Evolutionary conservation across 1,140 invertebrate genomes (phyloP).

Genomic region (Gerris buenoi): DNA sequence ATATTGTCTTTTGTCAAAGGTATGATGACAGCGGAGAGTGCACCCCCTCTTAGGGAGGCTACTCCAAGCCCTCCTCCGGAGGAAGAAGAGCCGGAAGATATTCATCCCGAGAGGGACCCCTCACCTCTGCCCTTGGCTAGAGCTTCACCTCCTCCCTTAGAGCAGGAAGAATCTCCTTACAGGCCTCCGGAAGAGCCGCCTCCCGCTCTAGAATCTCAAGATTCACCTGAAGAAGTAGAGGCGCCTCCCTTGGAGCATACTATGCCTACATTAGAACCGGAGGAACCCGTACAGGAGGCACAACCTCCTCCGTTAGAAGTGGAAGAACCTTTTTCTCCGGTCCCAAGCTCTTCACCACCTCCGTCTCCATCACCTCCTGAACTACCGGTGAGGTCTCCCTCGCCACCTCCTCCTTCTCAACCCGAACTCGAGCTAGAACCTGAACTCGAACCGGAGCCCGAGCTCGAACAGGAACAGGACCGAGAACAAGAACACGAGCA

Average conservation of each 20-base stretch:
- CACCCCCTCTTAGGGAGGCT: slow-evolving; percentile 5
- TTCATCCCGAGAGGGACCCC: background rate
- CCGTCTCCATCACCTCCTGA: slow-evolving; percentile 6
- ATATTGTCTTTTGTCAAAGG: no score
- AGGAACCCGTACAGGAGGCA: slow-evolving; percentile 12
- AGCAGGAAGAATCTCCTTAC: background rate
- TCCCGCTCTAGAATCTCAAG: slow-evolving; percentile 14
- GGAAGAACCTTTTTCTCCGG: slow-evolving; percentile 8
- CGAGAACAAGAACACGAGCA: background rate
- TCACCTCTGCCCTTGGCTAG: background rate
- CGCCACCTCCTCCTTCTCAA: slow-evolving; percentile 4
- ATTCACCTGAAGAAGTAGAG: background rate
- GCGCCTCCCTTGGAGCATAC: background rate
- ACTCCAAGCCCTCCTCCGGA: slow-evolving; percentile 1
- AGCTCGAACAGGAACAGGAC: background rate
- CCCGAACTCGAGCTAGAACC: background rate
- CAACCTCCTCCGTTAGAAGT: slow-evolving; percentile 5
- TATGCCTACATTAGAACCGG: slow-evolving; percentile 21
- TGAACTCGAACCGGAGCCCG: background rate
- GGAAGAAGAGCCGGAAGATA: slow-evolving; percentile 5
- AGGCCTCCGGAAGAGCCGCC: slow-evolving; percentile 21
- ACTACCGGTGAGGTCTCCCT: slow-evolving; percentile 18
- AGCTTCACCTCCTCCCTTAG: slow-evolving; percentile 1
- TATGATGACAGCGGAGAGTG: background rate
- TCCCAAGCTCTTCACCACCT: background rate